Base-by-base conservation (phyloP, 2,888 invertebrate species). In the Galeruca laticollis region DNA sequence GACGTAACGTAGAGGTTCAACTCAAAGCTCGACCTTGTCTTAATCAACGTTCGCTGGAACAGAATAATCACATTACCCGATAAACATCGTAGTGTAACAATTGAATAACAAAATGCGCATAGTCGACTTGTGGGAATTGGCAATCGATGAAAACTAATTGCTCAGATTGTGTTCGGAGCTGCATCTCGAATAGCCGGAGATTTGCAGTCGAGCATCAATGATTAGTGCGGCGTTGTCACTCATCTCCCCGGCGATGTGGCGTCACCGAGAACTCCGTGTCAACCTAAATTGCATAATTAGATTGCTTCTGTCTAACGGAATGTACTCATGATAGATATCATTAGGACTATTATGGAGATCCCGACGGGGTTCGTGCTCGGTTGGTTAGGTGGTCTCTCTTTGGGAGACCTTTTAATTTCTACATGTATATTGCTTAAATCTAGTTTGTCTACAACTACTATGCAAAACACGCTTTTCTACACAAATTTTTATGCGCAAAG, bases 281-380 rank as follows among this genome's bases (percentile, higher is more conserved):
- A 80, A 77, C 76, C 81, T 76, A 81, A 81, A 83, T 82, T 83
- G 82, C 81, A 84, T 84, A 84, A 84, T 84, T 84, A 82, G 83
- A 84, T 84, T 82, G 81, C 76, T 78, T 78, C 79, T 82, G 82
- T 82, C 82, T 80, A 64, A 68, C 79, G 77, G 78, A 79, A 78
- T 60, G 80, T 80, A 79, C 78, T 78, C 80, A 70, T 80, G 81
- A 82, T 81, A 81, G 80, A 82, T 80, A 77, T 81, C 80, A 80
- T 83, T 83, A 81, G 80, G 79, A 80, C 81, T 81, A 81, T 83
- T 83, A 82, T 8, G 69, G 60, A 51, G 49, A 15, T 56, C 69
- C 56, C 69, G 10, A 56, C 35, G 52, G 69, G 52, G 43, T 51
- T 43, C 18, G 51, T 35, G 57, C 37, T 40, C 59, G 62, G 40